Evolutionary conservation across 2,888 invertebrate genomes (phyloP).

Genomic region (Diaperis boleti): DNA sequence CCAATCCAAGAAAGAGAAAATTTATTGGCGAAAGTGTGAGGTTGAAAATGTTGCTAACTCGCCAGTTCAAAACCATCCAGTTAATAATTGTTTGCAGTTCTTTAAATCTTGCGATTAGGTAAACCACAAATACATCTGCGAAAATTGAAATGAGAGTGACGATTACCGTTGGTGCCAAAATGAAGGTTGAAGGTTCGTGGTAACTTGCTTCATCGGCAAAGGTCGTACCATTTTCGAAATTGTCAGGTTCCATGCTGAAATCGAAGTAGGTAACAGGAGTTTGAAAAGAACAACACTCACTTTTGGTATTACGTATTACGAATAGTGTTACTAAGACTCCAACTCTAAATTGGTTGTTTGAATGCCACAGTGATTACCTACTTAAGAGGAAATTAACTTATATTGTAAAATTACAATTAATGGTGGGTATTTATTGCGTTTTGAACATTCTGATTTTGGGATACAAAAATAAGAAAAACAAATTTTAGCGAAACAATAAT

Average conservation of each 20-base stretch:
- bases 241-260: neutral
- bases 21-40: constrained; percentile 1
- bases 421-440: no score
- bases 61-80: neutral
- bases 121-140: neutral
- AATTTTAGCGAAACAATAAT: no score
- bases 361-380: no score
- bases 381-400: no score
- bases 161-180: neutral
- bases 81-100: constrained; percentile 4
- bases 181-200: neutral
- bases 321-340: no score
- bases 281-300: no score
- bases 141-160: neutral
- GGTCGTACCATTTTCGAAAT: neutral
- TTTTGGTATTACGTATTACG: no score
- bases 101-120: constrained; percentile 3
- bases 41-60: neutral
- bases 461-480: no score
- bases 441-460: no score
- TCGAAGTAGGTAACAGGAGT: no score
- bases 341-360: no score
- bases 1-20: neutral
- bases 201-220: neutral
- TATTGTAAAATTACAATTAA: no score